Percentiles rank a stretch among this genome's conserved stretches.
Conservation (phyloP, 2,113 vertebrate species). For the Sarotherodon lohbergeri region DNA sequence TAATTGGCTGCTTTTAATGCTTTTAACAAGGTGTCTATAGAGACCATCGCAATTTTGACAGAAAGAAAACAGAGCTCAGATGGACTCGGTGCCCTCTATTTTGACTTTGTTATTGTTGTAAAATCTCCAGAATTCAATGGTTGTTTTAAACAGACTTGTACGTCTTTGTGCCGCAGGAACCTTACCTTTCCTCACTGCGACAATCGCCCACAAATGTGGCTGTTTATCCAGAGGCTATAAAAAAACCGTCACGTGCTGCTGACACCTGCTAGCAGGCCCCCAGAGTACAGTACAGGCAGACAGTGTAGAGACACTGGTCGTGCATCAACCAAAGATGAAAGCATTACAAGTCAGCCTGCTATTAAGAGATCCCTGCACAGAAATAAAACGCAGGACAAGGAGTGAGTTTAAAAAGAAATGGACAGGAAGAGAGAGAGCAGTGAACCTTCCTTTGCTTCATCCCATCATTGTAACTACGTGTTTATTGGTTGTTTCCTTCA, state of each 20-base stretch:
- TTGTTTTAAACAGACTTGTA: background rate
- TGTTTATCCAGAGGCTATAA: slow-evolving; percentile 6
- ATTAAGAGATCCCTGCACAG: slow-evolving; percentile 7
- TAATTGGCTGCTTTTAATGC: slow-evolving; percentile 1
- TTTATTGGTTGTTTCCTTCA: slow-evolving; percentile 36
- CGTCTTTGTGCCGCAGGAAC: background rate
- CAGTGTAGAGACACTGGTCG: background rate
- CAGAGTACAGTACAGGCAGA: background rate
- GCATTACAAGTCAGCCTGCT: background rate
- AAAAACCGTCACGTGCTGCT: slow-evolving; percentile 16
- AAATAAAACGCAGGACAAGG: background rate
- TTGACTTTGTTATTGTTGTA: background rate
- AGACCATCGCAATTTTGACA: background rate
- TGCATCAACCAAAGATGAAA: slow-evolving; percentile 23
- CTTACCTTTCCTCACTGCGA: background rate
- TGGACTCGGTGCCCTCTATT: background rate
- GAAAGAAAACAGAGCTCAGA: background rate
- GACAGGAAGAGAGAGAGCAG: background rate
- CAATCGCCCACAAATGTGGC: background rate
- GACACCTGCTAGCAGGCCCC: slow-evolving; percentile 24
- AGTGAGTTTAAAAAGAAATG: background rate
- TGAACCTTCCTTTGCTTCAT: background rate
- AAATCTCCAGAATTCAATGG: background rate
- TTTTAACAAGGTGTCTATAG: slow-evolving; percentile 9
- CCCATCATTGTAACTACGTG: background rate